A percentile compares a stretch with the other conserved stretches of the same genome.
Conservation (phyloP, 2,797 vertebrate species). For the Rhinoraja longicauda region DNA sequence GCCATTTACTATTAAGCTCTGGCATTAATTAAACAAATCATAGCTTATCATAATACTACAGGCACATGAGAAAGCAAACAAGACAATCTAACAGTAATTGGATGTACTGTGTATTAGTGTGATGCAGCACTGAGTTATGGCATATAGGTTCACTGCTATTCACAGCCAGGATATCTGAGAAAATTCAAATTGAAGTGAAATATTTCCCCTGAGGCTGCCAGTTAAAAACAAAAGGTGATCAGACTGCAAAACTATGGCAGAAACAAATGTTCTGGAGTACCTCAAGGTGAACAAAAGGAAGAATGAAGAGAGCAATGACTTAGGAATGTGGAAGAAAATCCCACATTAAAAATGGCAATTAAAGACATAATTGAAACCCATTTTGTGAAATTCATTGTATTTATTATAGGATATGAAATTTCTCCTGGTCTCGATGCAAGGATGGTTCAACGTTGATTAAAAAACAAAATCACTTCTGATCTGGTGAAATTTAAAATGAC, state of each 20-base stretch:
- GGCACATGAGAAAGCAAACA: not conserved
- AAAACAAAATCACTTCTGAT: not conserved
- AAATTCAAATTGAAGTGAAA: conserved; percentile 10
- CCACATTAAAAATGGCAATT: not conserved
- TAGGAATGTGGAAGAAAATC: not conserved
- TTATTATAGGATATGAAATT: not conserved
- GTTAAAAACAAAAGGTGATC: not conserved
- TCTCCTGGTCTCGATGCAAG: not conserved
- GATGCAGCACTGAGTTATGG: not conserved
- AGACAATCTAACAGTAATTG: not conserved
- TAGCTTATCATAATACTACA: not conserved
- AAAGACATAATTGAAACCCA: not conserved
- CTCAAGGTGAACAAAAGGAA: not conserved
- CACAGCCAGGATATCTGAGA: not conserved
- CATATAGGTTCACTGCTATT: not conserved
- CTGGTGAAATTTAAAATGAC: not conserved
- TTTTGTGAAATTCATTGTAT: not conserved
- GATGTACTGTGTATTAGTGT: not conserved
- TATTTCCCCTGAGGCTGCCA: not conserved
- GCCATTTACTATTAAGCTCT: not conserved
- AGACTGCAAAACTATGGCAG: not conserved
- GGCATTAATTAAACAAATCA: conserved; percentile 16
- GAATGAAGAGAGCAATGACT: not conserved
- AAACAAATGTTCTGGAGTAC: not conserved
- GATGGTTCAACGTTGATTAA: not conserved